Conservation (phyloP, 2,113 vertebrate genomes). For the Ictidomys tridecemlineatus region DNA sequence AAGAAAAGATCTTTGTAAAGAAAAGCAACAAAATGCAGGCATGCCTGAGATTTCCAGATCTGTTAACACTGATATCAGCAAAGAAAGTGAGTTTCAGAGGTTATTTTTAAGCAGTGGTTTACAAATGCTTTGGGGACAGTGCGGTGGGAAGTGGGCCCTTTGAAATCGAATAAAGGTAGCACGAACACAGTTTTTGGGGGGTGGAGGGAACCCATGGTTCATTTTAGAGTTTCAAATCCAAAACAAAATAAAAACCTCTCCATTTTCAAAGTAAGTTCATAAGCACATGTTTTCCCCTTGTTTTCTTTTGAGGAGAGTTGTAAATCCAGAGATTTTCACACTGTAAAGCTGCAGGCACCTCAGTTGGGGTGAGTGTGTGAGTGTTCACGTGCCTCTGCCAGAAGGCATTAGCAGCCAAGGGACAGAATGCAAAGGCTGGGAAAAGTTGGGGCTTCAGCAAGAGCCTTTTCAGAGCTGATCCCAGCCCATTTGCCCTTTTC, state of each 20-base stretch:
- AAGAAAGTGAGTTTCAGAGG: constrained; percentile 21
- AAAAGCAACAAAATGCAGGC: constrained; percentile 28
- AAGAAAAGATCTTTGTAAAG: constrained; percentile 78
- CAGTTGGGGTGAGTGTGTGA: neutral
- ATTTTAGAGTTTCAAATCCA: constrained; percentile 20
- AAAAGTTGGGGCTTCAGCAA: neutral
- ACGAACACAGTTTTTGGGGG: neutral
- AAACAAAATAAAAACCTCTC: neutral
- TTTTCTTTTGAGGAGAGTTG: constrained; percentile 10
- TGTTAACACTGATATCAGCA: neutral
- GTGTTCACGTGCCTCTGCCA: neutral
- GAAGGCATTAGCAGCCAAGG: neutral
- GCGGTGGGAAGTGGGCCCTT: neutral
- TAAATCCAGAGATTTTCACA: neutral
- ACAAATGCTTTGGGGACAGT: neutral
- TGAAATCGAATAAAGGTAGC: neutral
- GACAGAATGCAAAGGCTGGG: neutral
- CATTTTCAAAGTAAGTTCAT: constrained; percentile 1
- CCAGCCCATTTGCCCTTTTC: neutral
- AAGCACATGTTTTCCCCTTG: neutral
- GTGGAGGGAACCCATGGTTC: neutral
- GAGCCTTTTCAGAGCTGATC: neutral
- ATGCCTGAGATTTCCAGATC: constrained; percentile 17
- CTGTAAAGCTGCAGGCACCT: neutral
- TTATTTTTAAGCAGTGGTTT: neutral